Percentiles rank a stretch among this genome's conserved stretches.
phyloP scores from a whole-genome alignment of 2,113 vertebrate species.

The Isurus oxyrinchus region DNA sequence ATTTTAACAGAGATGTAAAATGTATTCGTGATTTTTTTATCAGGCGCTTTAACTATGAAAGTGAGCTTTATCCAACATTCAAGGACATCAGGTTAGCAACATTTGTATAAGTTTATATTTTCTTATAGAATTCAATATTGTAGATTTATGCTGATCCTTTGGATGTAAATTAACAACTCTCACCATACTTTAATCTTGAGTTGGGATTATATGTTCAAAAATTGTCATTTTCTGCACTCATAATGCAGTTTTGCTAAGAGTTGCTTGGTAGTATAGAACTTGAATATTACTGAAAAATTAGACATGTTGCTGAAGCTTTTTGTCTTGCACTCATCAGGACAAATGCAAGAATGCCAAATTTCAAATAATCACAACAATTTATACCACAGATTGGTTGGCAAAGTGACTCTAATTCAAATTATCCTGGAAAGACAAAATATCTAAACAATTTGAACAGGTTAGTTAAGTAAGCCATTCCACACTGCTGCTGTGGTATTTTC shows the following conservation, averaged over 20 bases:
- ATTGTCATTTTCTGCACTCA: too few species aligned
- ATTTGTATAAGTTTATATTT: not conserved
- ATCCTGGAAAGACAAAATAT: not conserved
- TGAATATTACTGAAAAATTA: not conserved
- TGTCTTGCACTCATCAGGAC: too few species aligned
- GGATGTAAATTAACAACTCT: not conserved
- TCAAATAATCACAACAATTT: too few species aligned
- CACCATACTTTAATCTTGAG: not conserved
- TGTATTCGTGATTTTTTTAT: conserved; percentile 87
- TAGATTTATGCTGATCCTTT: not conserved
- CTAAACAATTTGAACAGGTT: not conserved
- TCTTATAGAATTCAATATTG: conserved; percentile 27
- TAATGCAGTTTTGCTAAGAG: not conserved
- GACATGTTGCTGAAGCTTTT: too few species aligned
- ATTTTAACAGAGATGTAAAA: conserved; percentile 94
- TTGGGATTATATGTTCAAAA: not conserved
- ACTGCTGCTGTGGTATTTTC: too few species aligned
- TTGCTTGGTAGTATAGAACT: not conserved
- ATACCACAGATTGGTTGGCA: too few species aligned
- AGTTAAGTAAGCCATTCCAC: too few species aligned
- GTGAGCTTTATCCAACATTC: conserved; percentile 85
- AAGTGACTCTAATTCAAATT: too few species aligned
- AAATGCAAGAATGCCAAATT: too few species aligned
- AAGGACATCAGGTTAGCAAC: conserved; percentile 74
- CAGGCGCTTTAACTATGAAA: conserved; percentile 80